Evolutionary conservation across 2,888 invertebrate genomes (phyloP).

Genomic region (Trichopoda pennipes): DNA sequence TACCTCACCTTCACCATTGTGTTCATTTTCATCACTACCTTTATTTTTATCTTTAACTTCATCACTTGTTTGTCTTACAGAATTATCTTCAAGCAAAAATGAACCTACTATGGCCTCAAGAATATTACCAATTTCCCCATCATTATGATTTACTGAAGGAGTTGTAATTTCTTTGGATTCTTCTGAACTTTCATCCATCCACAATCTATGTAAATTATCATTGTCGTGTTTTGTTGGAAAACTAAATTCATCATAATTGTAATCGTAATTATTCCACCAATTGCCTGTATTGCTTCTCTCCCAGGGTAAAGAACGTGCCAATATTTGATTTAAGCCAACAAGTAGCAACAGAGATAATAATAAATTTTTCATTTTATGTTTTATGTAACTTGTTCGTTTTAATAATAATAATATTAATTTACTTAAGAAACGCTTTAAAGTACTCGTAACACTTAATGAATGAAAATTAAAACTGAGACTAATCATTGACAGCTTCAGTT

Average conservation of each 20-base stretch:
- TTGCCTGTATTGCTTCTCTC: too few species aligned
- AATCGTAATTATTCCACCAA: background rate
- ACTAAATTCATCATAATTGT: background rate
- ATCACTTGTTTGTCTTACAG: background rate
- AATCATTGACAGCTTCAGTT: conserved; percentile 14
- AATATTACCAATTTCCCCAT: background rate
- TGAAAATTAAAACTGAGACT: conserved; percentile 45
- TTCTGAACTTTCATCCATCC: background rate
- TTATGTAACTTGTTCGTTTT: background rate
- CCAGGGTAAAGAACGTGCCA: conserved; percentile 17
- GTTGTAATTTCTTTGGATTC: background rate
- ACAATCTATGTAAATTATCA: background rate
- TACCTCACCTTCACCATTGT: background rate
- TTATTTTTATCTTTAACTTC: background rate
- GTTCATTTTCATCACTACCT: background rate
- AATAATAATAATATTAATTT: background rate
- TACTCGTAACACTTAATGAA: conserved; percentile 19
- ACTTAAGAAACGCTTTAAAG: background rate
- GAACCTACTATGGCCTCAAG: background rate
- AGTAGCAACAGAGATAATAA: conserved; percentile 11
- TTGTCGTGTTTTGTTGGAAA: background rate
- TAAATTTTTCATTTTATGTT: conserved; percentile 24
- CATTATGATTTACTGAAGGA: background rate
- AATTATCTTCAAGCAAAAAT: background rate
- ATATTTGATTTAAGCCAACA: background rate